Percentiles rank a stretch among this genome's conserved stretches.
Evolutionary conservation across 1,140 invertebrate genomes (phyloP).

Genomic region (Lepidurus arcticus): DNA sequence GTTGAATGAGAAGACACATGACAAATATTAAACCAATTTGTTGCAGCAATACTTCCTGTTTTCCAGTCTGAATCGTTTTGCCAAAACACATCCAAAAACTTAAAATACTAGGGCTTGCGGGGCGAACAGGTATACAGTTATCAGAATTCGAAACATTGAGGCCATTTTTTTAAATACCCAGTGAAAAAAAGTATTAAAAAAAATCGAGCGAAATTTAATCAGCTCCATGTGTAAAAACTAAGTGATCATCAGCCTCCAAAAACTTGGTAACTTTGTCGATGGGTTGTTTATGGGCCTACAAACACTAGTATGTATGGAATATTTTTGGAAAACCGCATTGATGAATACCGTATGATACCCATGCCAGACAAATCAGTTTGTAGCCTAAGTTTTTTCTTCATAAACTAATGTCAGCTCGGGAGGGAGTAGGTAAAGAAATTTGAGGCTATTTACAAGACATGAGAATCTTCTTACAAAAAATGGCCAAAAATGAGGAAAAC

Average conservation of each 20-base stretch:
- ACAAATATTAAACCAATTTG: constrained; percentile 22
- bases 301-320: background rate
- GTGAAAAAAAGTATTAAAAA: constrained; percentile 5
- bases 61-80: constrained; percentile 19
- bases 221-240: background rate
- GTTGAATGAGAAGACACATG: constrained; percentile 4
- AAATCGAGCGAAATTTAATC: background rate
- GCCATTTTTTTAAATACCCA: background rate
- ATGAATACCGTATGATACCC: constrained; percentile 6
- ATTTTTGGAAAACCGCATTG: background rate
- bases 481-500: constrained; percentile 8
- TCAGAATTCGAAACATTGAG: constrained; percentile 6
- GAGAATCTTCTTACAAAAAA: constrained; percentile 22
- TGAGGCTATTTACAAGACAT: constrained; percentile 18
- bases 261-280: constrained; percentile 14
- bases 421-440: constrained; percentile 22
- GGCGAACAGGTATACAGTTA: constrained; percentile 21
- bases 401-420: constrained; percentile 21
- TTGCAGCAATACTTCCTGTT: constrained; percentile 21
- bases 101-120: constrained; percentile 21
- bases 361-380: constrained; percentile 14
- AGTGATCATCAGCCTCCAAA: background rate
- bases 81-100: constrained; percentile 16
- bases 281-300: background rate
- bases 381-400: background rate